Base-by-base conservation (phyloP, 2,888 invertebrate genomes). In the Oasisia sp. region DNA sequence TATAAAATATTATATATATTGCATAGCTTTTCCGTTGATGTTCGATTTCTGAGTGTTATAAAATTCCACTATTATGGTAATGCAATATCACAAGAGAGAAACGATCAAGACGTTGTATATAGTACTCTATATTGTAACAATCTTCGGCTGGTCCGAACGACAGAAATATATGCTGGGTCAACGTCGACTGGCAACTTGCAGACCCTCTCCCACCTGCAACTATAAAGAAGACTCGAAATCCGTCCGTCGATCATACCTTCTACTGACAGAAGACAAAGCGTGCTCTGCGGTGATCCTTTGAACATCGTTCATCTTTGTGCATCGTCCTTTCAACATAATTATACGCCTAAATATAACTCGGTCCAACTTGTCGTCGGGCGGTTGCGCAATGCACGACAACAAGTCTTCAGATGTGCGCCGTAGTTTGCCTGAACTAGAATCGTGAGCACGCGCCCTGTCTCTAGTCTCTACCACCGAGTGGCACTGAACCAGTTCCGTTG, bases 271-370 rank as follows among this genome's bases (percentile, higher is more conserved):
- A 74, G 74, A 74, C 74, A 74, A 74, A 74, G 74, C 27, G 19
- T 2, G 27, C 74, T 19, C 27, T 27, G 27, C 74, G 19, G n/a
- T 50, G 74, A 74, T 74, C 74, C 74, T 74, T 74, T 74, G 74
- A 74, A 74, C 74, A n/a, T 74, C 27, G 27, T 74, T 74, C 74
- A 3, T 27, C 27, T 74, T 74, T 74, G 74, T 74, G 74, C 74
- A 19, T 74, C 74, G 74, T 74, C 74, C 74, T 74, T 74, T 74
- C 74, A 74, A 74, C 74, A 27, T 74, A 74, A 74, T 74, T 74
- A 74, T 74, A 27, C 27, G 74, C 4, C 74, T 74, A 74, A 27
- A 74, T 27, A 74, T 74, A 74, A 74, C 74, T 74, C 74, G 7
- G 7, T 74, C 74, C 74, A 74, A 74, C 74, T 74, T 74, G 74